These are phyloP conservation scores for Chlorodrepanis virens DNA, from an alignment of 2,113 vertebrate genomes.

Conservation along the genomic window DNA sequence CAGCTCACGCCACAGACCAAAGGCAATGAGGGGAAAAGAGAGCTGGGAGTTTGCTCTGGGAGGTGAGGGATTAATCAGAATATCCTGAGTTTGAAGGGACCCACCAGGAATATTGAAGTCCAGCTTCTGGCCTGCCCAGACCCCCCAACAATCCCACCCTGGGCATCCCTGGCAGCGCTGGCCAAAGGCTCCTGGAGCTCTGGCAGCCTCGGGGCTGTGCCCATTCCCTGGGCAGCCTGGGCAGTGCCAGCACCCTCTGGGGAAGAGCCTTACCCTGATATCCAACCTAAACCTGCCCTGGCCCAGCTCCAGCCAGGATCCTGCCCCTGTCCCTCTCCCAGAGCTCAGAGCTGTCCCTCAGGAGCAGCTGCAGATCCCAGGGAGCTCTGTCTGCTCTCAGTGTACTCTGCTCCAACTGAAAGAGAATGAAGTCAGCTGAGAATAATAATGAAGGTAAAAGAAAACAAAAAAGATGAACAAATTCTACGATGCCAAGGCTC, in stretches of 20 bases:
- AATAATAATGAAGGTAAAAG: background rate
- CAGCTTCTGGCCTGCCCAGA: background rate
- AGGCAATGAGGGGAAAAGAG: background rate
- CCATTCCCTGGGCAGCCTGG: background rate
- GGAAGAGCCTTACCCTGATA: background rate
- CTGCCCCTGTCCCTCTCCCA: background rate
- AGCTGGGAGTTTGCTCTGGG: background rate
- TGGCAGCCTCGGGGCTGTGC: background rate
- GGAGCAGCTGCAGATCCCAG: background rate
- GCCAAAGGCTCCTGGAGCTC: background rate
- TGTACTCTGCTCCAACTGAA: background rate
- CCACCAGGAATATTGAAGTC: background rate
- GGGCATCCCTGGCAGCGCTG: background rate
- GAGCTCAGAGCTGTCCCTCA: fast-evolving
- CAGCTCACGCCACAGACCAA: background rate
- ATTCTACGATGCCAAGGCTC: background rate
- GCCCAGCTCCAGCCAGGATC: background rate
- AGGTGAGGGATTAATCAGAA: background rate
- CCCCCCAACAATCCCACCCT: background rate
- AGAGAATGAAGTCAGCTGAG: background rate
- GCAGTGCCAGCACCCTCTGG: background rate
- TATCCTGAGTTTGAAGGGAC: background rate
- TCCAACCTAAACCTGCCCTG: fast-evolving
- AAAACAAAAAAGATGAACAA: background rate
- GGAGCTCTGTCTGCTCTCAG: background rate